Conservation (phyloP, 2,888 invertebrate genomes). For the Tromatobia lineatoria region DNA sequence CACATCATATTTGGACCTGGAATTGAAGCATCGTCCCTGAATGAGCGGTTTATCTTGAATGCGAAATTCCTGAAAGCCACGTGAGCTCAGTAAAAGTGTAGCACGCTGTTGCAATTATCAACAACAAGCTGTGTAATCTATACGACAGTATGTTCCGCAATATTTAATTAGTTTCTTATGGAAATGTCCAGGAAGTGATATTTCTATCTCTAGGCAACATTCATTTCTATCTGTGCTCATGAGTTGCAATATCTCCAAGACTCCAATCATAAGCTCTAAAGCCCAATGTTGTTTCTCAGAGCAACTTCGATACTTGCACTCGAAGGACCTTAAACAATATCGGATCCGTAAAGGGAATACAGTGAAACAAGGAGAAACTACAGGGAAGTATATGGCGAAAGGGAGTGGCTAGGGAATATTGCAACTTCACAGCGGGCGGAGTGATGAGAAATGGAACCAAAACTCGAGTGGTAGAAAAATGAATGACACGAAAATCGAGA, state of each 20-base stretch:
- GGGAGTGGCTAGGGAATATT: background rate
- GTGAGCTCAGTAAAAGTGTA: too few relatives aligned
- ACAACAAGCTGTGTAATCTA: background rate
- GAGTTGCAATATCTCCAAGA: background rate
- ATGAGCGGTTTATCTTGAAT: too few relatives aligned
- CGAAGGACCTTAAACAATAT: background rate
- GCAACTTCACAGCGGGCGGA: constrained; percentile 10
- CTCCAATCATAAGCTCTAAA: background rate
- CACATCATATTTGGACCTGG: too few relatives aligned
- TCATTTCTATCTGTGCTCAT: background rate
- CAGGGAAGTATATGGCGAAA: background rate
- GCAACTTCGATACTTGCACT: background rate
- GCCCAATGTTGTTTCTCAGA: background rate
- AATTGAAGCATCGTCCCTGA: too few relatives aligned
- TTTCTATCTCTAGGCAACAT: background rate
- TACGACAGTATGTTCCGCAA: background rate
- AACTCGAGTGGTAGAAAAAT: constrained; percentile 25
- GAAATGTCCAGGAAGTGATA: background rate
- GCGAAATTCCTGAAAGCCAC: too few relatives aligned
- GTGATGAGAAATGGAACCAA: background rate
- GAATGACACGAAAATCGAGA: constrained; percentile 48
- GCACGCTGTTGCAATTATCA: background rate
- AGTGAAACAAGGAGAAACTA: background rate
- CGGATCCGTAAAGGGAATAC: background rate
- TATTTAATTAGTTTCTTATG: background rate